phyloP scores from a whole-genome alignment of 2,797 vertebrate species.

The Clarias fuscus region DNA sequence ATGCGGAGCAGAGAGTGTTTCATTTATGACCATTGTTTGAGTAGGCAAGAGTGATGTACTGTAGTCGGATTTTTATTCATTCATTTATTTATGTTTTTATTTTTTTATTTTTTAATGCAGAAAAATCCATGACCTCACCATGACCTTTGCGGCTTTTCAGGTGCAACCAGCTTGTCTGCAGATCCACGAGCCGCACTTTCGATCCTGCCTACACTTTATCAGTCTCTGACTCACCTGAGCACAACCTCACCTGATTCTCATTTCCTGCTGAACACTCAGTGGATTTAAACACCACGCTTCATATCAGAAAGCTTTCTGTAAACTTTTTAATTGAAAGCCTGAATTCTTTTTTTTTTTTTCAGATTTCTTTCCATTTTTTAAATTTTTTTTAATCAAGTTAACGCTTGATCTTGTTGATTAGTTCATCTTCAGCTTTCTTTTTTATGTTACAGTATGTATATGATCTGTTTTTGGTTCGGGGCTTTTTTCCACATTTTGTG shows the following conservation, averaged over 20 bases:
- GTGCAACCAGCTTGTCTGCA: not conserved
- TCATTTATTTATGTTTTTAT: too few relatives aligned
- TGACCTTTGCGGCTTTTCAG: not conserved
- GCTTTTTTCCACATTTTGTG: not conserved
- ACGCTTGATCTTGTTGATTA: not conserved
- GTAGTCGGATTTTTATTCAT: too few relatives aligned
- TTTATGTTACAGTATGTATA: not conserved
- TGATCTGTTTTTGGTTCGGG: not conserved
- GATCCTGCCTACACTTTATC: not conserved
- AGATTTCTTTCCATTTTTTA: not conserved
- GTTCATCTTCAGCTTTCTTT: not conserved
- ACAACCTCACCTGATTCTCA: not conserved
- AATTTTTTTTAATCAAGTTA: not conserved
- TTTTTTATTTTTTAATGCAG: too few relatives aligned
- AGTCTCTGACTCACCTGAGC: not conserved
- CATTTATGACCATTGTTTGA: not conserved
- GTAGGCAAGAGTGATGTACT: not conserved
- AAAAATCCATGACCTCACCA: not conserved
- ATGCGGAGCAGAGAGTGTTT: not conserved
- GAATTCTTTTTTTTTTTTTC: too few relatives aligned
- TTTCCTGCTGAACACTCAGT: not conserved
- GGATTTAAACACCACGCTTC: not conserved
- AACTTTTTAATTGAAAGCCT: not conserved
- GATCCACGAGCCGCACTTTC: not conserved
- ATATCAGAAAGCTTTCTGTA: not conserved